These are phyloP conservation scores for Yponomeuta cagnagella DNA, from an alignment of 2,888 invertebrate species.

Conservation along the genomic window DNA sequence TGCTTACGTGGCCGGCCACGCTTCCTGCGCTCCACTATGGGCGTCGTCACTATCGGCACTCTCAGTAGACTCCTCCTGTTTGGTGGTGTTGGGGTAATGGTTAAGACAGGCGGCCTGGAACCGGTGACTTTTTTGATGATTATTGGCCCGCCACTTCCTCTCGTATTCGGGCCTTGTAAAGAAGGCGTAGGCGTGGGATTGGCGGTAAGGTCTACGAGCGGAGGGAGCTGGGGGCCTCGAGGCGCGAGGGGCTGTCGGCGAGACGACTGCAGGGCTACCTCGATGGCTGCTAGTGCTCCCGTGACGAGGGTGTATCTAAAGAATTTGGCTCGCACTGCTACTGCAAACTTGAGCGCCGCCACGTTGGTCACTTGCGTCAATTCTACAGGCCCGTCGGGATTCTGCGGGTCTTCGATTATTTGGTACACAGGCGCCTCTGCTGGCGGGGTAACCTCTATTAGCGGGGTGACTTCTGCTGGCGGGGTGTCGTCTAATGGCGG, in stretches of 20 bases:
- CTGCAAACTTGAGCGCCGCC: background rate
- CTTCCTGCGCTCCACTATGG: background rate
- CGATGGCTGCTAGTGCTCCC: background rate
- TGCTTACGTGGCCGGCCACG: background rate
- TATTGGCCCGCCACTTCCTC: background rate
- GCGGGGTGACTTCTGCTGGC: slow-evolving; percentile 4
- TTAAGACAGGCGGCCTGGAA: background rate
- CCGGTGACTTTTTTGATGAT: background rate
- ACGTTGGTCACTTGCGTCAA: background rate
- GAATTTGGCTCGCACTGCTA: background rate
- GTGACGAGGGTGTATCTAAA: background rate
- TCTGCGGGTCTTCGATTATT: slow-evolving; percentile 16
- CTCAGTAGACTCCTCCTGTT: background rate
- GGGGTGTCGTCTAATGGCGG: slow-evolving; percentile 19
- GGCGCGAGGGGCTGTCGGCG: background rate
- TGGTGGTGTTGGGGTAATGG: background rate
- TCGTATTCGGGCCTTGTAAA: background rate
- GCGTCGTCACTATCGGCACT: background rate
- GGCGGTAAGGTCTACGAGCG: background rate
- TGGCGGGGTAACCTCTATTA: background rate
- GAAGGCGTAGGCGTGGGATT: background rate
- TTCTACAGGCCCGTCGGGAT: slow-evolving; percentile 36
- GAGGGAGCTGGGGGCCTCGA: background rate
- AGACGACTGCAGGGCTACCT: background rate
- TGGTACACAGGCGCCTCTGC: background rate